Evolutionary conservation across 64 coral and sea anemone species (phyloP), one percentile per base, ranked within the genome.

Genomic region (Acropora tenuis): DNA sequence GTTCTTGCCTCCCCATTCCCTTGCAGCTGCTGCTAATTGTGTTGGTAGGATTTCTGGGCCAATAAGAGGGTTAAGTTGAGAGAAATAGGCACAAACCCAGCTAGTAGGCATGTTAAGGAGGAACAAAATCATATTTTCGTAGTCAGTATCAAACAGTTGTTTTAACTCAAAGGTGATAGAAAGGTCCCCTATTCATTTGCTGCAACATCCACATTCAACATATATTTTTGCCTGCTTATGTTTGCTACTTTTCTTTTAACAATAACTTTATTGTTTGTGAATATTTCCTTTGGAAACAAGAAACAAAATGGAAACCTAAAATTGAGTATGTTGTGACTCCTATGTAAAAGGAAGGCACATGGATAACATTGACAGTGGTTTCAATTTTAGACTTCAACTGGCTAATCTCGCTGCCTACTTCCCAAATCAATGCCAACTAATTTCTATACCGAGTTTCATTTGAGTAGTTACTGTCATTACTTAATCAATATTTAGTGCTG

Each of bases 11-110:
- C 95, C 88, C 97, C 97, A 98, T 72, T 93, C 83, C 13, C 91
- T 80, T 19, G 90, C 80, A 40, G 90, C 93, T 78, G 82, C 71
- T 16, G 40, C 57, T 72, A 95, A 78, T 78, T 68, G 74, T 8
- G 93, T 88, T 60, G 50, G 77, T 18, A 82, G 46, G 61, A 98
- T 49, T 60, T 83, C 80, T 79, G 97, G 97, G 89, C 97, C 97
- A 75, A 93, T 88, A n/a, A 98, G 55, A 63, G 97, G 97, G 80
- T 98, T 98, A 53, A 98, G 89, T 84, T 98, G 97, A 79, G 87
- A 75, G 9, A 93, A 88, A 63, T 98, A 98, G 57, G 90, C 88
- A 84, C 86, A 78, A 71, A 98, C 17, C 97, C 97, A 98, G 83
- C 97, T 98, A 55, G 5, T 7, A 40, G 43, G 63, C 17, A 67